Evolutionary conservation across 2,888 invertebrate species (phyloP).

Genomic region (Bombylius major): DNA sequence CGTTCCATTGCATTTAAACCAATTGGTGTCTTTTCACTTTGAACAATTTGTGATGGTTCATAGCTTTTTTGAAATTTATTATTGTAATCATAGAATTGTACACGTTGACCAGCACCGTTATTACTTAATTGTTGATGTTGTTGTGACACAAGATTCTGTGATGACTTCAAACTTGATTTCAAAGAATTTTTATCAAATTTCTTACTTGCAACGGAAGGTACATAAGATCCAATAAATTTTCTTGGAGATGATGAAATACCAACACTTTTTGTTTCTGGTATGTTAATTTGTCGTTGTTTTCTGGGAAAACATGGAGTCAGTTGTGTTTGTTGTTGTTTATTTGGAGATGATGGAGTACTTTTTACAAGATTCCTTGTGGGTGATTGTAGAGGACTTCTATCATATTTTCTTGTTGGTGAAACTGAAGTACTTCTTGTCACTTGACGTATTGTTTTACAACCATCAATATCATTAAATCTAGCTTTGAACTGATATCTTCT

Average conservation of each 20-base stretch:
- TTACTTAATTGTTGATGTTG: not conserved
- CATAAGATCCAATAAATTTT: not conserved
- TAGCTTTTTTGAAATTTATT: constrained; percentile 37
- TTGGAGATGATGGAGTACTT: not conserved
- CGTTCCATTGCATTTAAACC: constrained; percentile 27
- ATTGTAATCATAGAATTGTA: constrained; percentile 39
- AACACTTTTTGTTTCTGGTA: too few species aligned
- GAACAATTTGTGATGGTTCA: constrained; percentile 22
- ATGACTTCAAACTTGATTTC: not conserved
- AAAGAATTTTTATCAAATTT: not conserved
- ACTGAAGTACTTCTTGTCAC: not conserved
- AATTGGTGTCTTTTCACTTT: not conserved
- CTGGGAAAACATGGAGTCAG: too few species aligned
- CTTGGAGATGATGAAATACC: not conserved
- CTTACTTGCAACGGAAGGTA: not conserved
- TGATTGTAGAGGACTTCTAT: not conserved
- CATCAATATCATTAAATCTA: too few species aligned
- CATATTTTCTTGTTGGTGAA: not conserved
- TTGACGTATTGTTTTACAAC: not conserved
- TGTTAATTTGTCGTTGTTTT: too few species aligned
- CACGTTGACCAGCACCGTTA: constrained; percentile 12
- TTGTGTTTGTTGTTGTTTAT: not conserved
- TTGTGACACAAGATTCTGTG: not conserved
- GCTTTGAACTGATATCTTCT: too few species aligned
- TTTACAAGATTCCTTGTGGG: not conserved